A percentile compares a stretch with the other conserved stretches of the same genome.
phyloP scores from a whole-genome alignment of 2,888 invertebrate species.

The Sisyra nigra region DNA sequence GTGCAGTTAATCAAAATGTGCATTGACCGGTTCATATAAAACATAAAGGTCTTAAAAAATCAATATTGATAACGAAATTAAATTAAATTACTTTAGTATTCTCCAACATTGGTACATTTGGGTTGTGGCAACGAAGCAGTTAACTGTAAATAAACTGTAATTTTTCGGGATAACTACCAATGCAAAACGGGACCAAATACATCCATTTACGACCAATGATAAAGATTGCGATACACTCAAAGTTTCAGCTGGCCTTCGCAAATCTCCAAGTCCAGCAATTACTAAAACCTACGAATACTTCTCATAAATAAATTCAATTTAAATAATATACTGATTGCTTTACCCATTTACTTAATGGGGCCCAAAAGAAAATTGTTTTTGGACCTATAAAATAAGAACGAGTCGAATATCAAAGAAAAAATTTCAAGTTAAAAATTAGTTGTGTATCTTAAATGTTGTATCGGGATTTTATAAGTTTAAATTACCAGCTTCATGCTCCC shows the following conservation, averaged over 20 bases:
- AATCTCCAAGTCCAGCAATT: conserved; percentile 67
- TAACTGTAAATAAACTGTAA: conserved; percentile 52
- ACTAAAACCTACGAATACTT: conserved; percentile 44
- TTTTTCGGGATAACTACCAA: conserved; percentile 89
- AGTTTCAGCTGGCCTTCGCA: conserved; percentile 68
- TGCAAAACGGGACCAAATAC: conserved; percentile 85
- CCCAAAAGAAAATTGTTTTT: conserved; percentile 11
- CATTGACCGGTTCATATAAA: too few species aligned
- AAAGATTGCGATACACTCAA: conserved; percentile 65
- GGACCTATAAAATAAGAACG: conserved; percentile 6
- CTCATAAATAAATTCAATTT: not conserved
- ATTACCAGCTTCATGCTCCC: conserved; percentile 91
- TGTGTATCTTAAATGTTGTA: too few species aligned
- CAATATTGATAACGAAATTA: too few species aligned
- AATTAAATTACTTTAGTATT: not conserved
- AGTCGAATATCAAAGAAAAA: too few species aligned
- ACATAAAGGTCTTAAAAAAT: too few species aligned
- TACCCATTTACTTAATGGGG: not conserved
- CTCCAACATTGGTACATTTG: not conserved
- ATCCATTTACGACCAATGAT: conserved; percentile 66
- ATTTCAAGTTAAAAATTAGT: too few species aligned
- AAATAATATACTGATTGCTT: not conserved
- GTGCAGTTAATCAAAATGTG: too few species aligned
- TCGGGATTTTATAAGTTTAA: too few species aligned
- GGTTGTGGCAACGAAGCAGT: not conserved